Evolutionary conservation across 2,797 vertebrate species (phyloP).

Genomic region (Manis javanica): DNA sequence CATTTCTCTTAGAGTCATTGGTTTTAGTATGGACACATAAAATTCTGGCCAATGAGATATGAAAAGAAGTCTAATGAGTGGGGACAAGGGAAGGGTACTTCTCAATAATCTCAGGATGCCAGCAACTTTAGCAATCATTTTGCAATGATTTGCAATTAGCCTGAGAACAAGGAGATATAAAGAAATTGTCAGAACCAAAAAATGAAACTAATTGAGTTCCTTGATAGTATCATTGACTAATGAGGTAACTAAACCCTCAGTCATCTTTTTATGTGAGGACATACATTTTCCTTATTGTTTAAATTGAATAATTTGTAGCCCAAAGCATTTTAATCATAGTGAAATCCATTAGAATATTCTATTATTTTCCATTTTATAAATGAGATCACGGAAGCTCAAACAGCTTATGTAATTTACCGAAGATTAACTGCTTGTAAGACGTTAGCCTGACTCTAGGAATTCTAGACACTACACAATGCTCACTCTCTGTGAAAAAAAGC

Average conservation of each 20-base stretch:
- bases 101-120: background rate
- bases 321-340: constrained; percentile 38
- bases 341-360: constrained; percentile 52
- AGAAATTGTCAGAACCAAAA: constrained; percentile 41
- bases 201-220: background rate
- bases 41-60: background rate
- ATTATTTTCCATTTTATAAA: constrained; percentile 54
- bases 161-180: background rate
- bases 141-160: background rate
- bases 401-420: constrained; percentile 14
- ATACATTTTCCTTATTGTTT: constrained; percentile 27
- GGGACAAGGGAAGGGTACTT: background rate
- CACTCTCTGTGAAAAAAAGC: background rate
- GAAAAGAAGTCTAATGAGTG: background rate
- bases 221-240: background rate
- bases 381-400: constrained; percentile 15
- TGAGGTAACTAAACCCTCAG: background rate
- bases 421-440: constrained; percentile 35
- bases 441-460: background rate
- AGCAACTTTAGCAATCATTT: background rate
- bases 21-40: background rate
- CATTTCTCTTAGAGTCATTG: background rate
- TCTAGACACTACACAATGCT: background rate
- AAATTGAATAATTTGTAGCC: constrained; percentile 21
- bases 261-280: constrained; percentile 18